These are phyloP conservation scores for Eciton burchellii DNA, from an alignment of 1,140 invertebrate genomes.

Conservation along the genomic window DNA sequence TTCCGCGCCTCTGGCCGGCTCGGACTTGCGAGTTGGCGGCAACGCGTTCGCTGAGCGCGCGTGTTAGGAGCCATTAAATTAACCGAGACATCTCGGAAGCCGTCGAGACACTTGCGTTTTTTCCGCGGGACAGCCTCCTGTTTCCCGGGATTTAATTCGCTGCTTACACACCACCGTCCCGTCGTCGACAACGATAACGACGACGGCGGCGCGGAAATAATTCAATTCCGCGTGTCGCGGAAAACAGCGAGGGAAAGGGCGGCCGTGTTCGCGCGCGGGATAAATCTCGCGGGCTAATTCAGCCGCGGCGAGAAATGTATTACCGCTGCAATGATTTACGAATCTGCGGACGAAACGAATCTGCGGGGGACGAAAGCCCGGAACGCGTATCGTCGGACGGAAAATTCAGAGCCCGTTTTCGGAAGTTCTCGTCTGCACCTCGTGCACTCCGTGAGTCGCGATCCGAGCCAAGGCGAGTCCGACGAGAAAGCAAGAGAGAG, in stretches of 20 bases:
- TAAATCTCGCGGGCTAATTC: constrained; percentile 64
- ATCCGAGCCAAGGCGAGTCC: constrained; percentile 17
- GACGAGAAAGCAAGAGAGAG: neutral
- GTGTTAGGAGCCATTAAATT: constrained; percentile 56
- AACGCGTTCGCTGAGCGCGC: no score
- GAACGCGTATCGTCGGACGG: no score
- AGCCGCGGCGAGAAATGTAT: constrained; percentile 8
- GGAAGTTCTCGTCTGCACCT: neutral
- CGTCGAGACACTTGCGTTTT: constrained; percentile 33
- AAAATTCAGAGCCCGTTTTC: neutral
- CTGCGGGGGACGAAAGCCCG: no score
- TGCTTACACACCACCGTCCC: constrained; percentile 51
- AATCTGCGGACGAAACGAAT: no score
- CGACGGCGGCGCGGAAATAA: constrained; percentile 50
- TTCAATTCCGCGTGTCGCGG: constrained; percentile 54
- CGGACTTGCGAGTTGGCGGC: no score
- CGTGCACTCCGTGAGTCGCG: constrained; percentile 30
- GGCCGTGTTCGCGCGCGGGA: constrained; percentile 1
- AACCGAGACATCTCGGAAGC: constrained; percentile 23
- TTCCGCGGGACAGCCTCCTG: constrained; percentile 36
- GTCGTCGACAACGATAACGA: constrained; percentile 12
- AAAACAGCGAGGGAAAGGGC: constrained; percentile 48
- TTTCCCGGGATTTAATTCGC: constrained; percentile 57
- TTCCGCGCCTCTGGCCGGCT: no score
- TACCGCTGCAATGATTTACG: constrained; percentile 5